Evolutionary conservation across 2,888 invertebrate species (phyloP).

Genomic region (Odontocolon sp.): DNA sequence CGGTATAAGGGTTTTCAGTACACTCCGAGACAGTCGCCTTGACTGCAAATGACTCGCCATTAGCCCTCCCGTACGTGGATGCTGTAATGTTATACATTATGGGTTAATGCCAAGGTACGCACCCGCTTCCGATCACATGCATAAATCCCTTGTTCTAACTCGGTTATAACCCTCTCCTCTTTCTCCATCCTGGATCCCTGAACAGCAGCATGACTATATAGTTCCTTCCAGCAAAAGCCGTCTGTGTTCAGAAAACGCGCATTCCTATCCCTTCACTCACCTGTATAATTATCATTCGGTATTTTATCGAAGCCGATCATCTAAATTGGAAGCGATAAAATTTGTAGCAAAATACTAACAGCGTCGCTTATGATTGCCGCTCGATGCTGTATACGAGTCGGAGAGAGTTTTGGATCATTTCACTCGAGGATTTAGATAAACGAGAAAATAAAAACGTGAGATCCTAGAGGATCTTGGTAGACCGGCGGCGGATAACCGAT

Average conservation of each 20-base stretch:
- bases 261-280: constrained; percentile 46
- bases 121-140: constrained; percentile 69
- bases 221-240: too few relatives aligned
- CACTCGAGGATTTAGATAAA: constrained; percentile 6
- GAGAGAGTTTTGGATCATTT: not conserved
- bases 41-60: constrained; percentile 57
- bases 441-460: not conserved
- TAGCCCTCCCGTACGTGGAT: constrained; percentile 58
- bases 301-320: constrained; percentile 56
- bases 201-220: too few relatives aligned
- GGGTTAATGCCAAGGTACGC: constrained; percentile 70
- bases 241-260: not conserved
- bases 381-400: constrained; percentile 6
- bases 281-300: constrained; percentile 56
- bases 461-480: not conserved
- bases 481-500: constrained; percentile 19
- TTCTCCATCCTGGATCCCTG: not conserved
- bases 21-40: constrained; percentile 11
- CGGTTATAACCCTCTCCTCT: constrained; percentile 28
- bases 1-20: too few relatives aligned
- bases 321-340: constrained; percentile 55
- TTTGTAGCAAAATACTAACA: constrained; percentile 42
- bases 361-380: not conserved
- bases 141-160: constrained; percentile 67
- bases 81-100: constrained; percentile 75